phyloP scores from a whole-genome alignment of 2,888 invertebrate genomes.

The Metallyticus violacea region DNA sequence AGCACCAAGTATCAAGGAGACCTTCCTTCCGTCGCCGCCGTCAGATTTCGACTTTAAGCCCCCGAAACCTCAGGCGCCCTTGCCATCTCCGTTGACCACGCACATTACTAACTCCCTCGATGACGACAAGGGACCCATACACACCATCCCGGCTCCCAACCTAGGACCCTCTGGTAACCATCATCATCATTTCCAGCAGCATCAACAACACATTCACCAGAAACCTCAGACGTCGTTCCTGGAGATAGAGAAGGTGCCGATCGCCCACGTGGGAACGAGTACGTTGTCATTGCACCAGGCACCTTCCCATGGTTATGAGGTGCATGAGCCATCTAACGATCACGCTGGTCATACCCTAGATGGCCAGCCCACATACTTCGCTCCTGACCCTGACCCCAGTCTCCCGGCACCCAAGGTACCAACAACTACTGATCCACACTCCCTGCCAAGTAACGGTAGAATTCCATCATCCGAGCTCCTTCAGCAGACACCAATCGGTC shows the following conservation, averaged over 20 bases:
- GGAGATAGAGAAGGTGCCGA: neutral
- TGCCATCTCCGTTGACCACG: neutral
- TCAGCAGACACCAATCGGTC: neutral
- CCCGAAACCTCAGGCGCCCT: neutral
- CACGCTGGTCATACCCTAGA: slow-evolving; percentile 24
- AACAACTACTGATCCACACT: slow-evolving; percentile 46
- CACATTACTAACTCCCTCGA: slow-evolving; percentile 23
- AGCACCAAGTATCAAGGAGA: slow-evolving; percentile 35
- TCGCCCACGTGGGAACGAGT: neutral
- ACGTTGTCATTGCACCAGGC: slow-evolving; percentile 44
- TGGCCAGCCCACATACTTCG: slow-evolving; percentile 42
- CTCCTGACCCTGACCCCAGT: slow-evolving; percentile 53
- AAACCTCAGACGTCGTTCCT: neutral
- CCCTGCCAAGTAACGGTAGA: slow-evolving; percentile 45
- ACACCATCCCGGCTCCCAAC: slow-evolving; percentile 84
- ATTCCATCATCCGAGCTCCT: slow-evolving; percentile 2
- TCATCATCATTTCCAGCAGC: neutral
- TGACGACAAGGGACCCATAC: slow-evolving; percentile 67
- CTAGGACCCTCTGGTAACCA: slow-evolving; percentile 52
- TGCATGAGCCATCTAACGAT: slow-evolving; percentile 32
- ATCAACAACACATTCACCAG: neutral
- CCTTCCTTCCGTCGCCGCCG: slow-evolving; percentile 40
- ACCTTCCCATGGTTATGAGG: slow-evolving; percentile 58
- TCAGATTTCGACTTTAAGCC: slow-evolving; percentile 44
- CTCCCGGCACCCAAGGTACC: slow-evolving; percentile 47